A percentile compares a stretch with the other conserved stretches of the same genome.
Conservation (phyloP, 2,797 vertebrate genomes). For the Otolemur crassicaudatus region DNA sequence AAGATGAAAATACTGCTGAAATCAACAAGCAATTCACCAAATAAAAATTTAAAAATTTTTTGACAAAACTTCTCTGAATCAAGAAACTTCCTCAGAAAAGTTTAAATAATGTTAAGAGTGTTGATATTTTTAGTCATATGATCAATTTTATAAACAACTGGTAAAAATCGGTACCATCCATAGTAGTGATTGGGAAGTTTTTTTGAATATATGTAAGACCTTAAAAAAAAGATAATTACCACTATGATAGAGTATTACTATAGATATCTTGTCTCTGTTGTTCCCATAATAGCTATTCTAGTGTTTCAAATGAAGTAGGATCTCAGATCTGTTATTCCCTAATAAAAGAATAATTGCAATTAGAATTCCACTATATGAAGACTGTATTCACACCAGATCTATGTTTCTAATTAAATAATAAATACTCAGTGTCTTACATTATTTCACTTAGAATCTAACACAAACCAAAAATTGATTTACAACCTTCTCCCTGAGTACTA, state of each 20-base stretch:
- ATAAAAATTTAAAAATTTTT: background rate
- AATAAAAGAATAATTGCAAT: background rate
- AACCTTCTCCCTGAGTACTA: background rate
- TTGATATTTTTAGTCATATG: background rate
- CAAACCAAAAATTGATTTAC: background rate
- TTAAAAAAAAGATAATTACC: background rate
- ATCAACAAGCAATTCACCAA: background rate
- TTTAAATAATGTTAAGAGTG: background rate
- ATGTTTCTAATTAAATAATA: background rate
- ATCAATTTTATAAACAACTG: background rate
- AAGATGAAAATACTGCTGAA: background rate
- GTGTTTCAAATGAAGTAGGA: background rate
- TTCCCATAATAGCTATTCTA: background rate
- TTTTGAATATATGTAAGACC: background rate
- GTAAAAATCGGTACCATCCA: background rate
- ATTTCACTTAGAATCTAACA: slow-evolving; percentile 32
- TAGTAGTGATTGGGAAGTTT: background rate
- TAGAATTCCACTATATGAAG: slow-evolving; percentile 14
- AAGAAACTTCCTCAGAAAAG: background rate
- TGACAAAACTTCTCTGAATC: background rate
- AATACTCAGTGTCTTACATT: background rate
- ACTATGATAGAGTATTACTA: background rate
- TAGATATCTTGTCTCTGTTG: background rate
- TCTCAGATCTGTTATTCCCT: background rate
- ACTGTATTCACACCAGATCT: background rate